Evolutionary conservation across 2,797 vertebrate species (phyloP).

Genomic region (Coranthus polyacanthus): DNA sequence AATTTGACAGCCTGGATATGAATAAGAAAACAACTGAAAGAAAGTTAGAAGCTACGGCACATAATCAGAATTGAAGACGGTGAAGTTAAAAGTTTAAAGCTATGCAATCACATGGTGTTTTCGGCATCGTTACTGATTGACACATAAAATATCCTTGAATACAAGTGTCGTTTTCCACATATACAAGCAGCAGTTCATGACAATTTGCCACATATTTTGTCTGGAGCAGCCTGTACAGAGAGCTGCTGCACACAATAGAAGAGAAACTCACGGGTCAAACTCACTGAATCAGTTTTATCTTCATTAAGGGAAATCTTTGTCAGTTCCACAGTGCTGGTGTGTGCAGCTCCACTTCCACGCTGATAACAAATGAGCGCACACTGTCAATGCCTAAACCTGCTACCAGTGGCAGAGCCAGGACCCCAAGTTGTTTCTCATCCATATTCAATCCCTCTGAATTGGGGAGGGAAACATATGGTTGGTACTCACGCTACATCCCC

Average conservation of each 20-base stretch:
- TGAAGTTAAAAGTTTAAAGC: too few relatives aligned
- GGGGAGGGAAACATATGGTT: slow-evolving; percentile 86
- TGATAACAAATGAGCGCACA: slow-evolving; percentile 60
- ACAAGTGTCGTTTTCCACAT: too few relatives aligned
- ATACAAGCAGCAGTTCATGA: too few relatives aligned
- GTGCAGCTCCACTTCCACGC: slow-evolving; percentile 50
- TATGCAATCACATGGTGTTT: too few relatives aligned
- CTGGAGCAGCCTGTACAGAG: not conserved
- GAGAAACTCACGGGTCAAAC: slow-evolving; percentile 14
- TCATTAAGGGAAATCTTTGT: slow-evolving; percentile 62
- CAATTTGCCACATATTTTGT: not conserved
- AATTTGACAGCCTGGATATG: slow-evolving; percentile 10
- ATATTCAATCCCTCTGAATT: slow-evolving; percentile 85
- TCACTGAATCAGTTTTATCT: slow-evolving; percentile 55
- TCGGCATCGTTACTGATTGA: too few relatives aligned
- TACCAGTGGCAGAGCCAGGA: slow-evolving; percentile 59
- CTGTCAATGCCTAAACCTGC: slow-evolving; percentile 57
- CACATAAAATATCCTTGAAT: too few relatives aligned
- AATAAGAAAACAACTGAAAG: slow-evolving; percentile 1
- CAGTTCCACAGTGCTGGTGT: slow-evolving; percentile 47
- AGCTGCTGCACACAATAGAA: not conserved
- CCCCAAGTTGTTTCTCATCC: slow-evolving; percentile 79
- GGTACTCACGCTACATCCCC: slow-evolving; percentile 74
- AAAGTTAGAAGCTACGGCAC: not conserved
- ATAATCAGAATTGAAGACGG: too few relatives aligned